Evolutionary conservation across 2,888 invertebrate species (phyloP).

Genomic region (Nomada ferruginata): DNA sequence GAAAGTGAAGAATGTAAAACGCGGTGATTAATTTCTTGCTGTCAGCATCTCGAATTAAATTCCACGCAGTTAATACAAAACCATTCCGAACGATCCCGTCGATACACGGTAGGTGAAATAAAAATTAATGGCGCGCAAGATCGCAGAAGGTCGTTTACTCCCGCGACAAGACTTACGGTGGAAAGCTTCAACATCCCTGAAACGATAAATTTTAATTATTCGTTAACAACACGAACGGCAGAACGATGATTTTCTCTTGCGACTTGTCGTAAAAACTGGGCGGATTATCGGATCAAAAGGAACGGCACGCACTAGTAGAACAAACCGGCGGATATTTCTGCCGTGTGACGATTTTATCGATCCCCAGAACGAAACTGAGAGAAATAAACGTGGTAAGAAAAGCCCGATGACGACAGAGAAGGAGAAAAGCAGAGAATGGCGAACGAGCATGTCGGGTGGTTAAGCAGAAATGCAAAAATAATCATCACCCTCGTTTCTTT

Average conservation of each 20-base stretch:
- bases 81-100: background rate
- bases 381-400: background rate
- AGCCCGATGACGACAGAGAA: background rate
- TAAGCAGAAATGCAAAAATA: conserved; percentile 64
- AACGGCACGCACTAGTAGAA: background rate
- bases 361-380: background rate
- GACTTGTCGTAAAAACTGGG: conserved; percentile 38
- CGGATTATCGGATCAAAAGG: conserved; percentile 47
- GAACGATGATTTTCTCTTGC: conserved; percentile 28
- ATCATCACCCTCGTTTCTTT: conserved; percentile 62
- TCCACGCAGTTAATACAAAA: background rate
- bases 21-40: conserved; percentile 4
- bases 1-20: too few species aligned
- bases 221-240: conserved; percentile 1
- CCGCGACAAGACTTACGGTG: background rate
- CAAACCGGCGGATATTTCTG: conserved; percentile 25
- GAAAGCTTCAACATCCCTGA: conserved; percentile 13
- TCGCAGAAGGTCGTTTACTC: conserved; percentile 12
- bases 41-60: background rate
- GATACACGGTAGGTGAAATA: conserved; percentile 1
- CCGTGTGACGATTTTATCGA: conserved; percentile 43
- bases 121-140: conserved; percentile 30
- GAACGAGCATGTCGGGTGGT: conserved; percentile 38
- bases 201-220: conserved; percentile 54
- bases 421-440: conserved; percentile 22